These are phyloP conservation scores for Pipa parva DNA, from an alignment of 2,113 vertebrate species.

Conservation along the genomic window DNA sequence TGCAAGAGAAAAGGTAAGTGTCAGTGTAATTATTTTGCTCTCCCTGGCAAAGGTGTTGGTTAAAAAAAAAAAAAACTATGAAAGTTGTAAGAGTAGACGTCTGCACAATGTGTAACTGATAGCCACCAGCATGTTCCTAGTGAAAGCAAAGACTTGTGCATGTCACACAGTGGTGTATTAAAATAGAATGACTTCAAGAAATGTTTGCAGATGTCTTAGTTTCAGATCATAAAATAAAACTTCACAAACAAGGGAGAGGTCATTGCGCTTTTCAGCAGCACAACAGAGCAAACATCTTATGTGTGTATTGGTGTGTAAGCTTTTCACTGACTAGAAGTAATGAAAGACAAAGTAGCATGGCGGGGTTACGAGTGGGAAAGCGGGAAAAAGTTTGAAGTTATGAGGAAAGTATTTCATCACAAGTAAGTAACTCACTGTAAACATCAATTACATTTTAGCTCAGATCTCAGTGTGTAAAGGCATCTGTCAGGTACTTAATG, in stretches of 20 bases:
- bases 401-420: not conserved
- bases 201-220: constrained; percentile 26
- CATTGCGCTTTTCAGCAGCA: not conserved
- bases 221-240: constrained; percentile 11
- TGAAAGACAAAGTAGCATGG: not conserved
- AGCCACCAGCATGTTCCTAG: not conserved
- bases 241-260: constrained; percentile 19
- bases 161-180: not conserved
- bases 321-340: constrained; percentile 7
- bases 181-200: constrained; percentile 11
- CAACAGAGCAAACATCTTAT: constrained; percentile 8
- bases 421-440: no score
- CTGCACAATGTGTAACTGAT: not conserved
- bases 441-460: no score
- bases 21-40: not conserved
- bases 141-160: constrained; percentile 1
- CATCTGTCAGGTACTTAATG: no score
- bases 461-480: no score
- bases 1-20: no score
- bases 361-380: not conserved
- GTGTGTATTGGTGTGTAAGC: constrained; percentile 10
- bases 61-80: constrained; percentile 4
- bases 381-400: not conserved
- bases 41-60: not conserved
- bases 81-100: not conserved